Evolutionary conservation across 1,140 invertebrate species (phyloP).

Genomic region (Brachionus calyciflorus): DNA sequence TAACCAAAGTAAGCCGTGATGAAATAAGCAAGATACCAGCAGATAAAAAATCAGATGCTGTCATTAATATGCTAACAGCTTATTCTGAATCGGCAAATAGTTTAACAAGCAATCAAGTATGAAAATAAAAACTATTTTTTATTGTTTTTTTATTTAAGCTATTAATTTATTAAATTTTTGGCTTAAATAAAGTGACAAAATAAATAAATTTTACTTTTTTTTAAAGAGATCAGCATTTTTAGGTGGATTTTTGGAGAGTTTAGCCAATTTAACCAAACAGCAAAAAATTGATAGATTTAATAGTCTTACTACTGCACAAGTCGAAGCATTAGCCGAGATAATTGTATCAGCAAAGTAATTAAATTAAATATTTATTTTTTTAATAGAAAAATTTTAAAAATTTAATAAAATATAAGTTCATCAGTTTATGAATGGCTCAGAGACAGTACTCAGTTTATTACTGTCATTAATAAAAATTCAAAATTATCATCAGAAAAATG

Average conservation of each 20-base stretch:
- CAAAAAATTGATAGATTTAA: background rate
- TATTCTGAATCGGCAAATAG: background rate
- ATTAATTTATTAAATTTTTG: too few species aligned
- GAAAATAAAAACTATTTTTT: too few species aligned
- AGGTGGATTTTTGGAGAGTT: background rate
- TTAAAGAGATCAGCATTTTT: constrained; percentile 29
- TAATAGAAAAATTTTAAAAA: too few species aligned
- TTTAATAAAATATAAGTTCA: too few species aligned
- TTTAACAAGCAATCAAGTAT: constrained; percentile 9
- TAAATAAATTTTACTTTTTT: too few species aligned
- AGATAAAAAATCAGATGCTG: background rate
- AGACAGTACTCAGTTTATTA: background rate
- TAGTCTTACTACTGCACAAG: background rate
- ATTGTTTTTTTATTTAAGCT: too few species aligned
- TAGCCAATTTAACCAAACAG: background rate
- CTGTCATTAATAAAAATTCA: background rate
- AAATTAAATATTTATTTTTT: too few species aligned
- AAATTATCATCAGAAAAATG: background rate
- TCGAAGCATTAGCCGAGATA: background rate
- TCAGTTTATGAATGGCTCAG: background rate
- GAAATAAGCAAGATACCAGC: background rate
- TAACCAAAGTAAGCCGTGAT: background rate
- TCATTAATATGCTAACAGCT: background rate
- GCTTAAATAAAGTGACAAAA: too few species aligned
- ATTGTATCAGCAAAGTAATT: constrained; percentile 7